phyloP scores from a whole-genome alignment of 1,140 invertebrate species.

The Microplitis mediator region DNA sequence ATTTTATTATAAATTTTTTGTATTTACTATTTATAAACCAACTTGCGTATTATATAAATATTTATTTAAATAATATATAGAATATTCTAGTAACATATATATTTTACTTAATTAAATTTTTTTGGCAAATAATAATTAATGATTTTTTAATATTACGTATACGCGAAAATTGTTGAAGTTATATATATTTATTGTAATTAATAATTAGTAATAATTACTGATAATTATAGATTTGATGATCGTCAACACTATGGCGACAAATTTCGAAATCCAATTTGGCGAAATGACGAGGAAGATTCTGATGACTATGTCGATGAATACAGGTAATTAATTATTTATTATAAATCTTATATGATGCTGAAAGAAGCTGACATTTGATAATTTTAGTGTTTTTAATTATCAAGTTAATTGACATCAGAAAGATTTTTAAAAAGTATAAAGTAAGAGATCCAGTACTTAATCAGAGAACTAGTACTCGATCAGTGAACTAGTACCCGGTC shows the following conservation, averaged over 20 bases:
- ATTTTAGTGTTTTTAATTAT: neutral
- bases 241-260: slow-evolving; percentile 28
- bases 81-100: too few relatives aligned
- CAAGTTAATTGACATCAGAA: too few relatives aligned
- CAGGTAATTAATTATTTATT: slow-evolving; percentile 34
- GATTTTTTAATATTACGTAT: neutral
- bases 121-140: neutral
- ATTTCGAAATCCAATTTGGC: slow-evolving; percentile 54
- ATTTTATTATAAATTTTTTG: too few relatives aligned
- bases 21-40: too few relatives aligned
- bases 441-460: too few relatives aligned
- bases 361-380: neutral
- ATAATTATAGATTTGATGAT: slow-evolving; percentile 38
- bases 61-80: too few relatives aligned
- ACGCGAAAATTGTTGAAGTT: neutral
- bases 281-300: slow-evolving; percentile 47
- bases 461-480: too few relatives aligned
- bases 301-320: slow-evolving; percentile 40
- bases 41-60: too few relatives aligned
- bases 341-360: neutral
- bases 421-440: too few relatives aligned
- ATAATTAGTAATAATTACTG: neutral
- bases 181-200: neutral
- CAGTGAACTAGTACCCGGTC: too few relatives aligned
- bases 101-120: too few relatives aligned